These are phyloP conservation scores for Cardinalis cardinalis DNA, from an alignment of 2,113 vertebrate genomes.

Conservation along the genomic window DNA sequence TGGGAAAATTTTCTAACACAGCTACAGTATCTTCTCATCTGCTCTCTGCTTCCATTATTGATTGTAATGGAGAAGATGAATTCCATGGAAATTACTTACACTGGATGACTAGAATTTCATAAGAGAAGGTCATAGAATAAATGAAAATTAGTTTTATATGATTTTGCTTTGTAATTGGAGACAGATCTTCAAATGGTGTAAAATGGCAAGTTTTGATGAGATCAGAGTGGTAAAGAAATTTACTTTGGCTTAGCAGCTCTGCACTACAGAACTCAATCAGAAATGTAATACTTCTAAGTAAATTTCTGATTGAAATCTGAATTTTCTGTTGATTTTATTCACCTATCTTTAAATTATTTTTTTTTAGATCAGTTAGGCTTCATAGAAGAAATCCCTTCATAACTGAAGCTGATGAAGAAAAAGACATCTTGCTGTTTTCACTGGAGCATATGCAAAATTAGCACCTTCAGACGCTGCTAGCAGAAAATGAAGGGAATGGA, in stretches of 20 bases:
- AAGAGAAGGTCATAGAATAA: slow-evolving; percentile 14
- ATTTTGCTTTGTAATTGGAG: neutral
- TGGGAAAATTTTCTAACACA: neutral
- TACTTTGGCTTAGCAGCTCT: neutral
- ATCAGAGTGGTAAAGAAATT: neutral
- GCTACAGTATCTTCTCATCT: neutral
- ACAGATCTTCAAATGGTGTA: neutral
- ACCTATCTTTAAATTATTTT: neutral
- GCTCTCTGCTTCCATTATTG: slow-evolving; percentile 9
- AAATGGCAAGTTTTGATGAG: neutral
- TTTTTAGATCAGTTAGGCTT: neutral
- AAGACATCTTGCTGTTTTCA: neutral
- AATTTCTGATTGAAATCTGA: neutral
- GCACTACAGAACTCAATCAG: neutral
- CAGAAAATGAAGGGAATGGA: neutral
- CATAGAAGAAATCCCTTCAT: neutral
- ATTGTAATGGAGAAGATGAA: neutral
- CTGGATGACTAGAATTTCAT: neutral
- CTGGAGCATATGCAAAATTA: neutral
- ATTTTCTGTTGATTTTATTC: neutral
- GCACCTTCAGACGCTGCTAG: neutral
- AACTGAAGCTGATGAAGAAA: neutral
- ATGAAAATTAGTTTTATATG: neutral
- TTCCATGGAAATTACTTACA: slow-evolving; percentile 21
- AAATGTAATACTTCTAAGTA: neutral